Evolutionary conservation across 2,888 invertebrate species (phyloP).

Genomic region (Ophioninae sp.): DNA sequence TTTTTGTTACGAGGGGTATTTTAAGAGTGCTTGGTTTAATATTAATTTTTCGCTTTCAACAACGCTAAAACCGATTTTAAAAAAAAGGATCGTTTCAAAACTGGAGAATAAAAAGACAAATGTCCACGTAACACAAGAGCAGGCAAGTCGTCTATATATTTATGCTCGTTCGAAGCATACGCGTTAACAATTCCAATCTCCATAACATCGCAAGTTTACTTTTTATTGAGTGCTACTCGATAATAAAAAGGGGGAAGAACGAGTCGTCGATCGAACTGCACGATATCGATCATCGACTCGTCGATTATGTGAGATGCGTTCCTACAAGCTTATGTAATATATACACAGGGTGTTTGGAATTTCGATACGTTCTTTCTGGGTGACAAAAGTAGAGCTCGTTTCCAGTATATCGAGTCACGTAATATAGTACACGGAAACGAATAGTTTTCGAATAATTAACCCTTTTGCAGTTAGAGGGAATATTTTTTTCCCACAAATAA

Average conservation of each 20-base stretch:
- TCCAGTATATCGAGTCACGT: too few relatives aligned
- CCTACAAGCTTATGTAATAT: constrained; percentile 14
- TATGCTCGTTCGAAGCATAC: constrained; percentile 39
- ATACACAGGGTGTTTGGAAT: too few relatives aligned
- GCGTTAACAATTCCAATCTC: constrained; percentile 22
- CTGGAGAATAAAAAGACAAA: constrained; percentile 8
- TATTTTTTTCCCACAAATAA: too few relatives aligned
- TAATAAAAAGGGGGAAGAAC: constrained; percentile 31
- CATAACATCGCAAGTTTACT: constrained; percentile 16
- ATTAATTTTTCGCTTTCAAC: constrained; percentile 37
- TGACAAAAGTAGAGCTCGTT: too few relatives aligned
- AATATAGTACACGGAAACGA: too few relatives aligned
- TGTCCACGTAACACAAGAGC: background rate
- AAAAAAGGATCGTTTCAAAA: background rate
- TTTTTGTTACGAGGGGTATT: background rate
- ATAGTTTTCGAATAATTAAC: too few relatives aligned
- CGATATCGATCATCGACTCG: constrained; percentile 23
- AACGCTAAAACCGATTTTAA: constrained; percentile 32
- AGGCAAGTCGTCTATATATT: constrained; percentile 1
- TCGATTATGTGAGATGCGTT: constrained; percentile 34
- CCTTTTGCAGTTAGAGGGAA: too few relatives aligned
- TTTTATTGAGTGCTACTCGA: constrained; percentile 15
- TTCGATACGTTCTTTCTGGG: too few relatives aligned
- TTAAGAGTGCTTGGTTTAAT: background rate
- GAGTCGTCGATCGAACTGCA: constrained; percentile 15